Percentiles rank a stretch among this genome's conserved stretches.
Conservation (phyloP, 2,113 vertebrate genomes). For the Bujurquina vittata region DNA sequence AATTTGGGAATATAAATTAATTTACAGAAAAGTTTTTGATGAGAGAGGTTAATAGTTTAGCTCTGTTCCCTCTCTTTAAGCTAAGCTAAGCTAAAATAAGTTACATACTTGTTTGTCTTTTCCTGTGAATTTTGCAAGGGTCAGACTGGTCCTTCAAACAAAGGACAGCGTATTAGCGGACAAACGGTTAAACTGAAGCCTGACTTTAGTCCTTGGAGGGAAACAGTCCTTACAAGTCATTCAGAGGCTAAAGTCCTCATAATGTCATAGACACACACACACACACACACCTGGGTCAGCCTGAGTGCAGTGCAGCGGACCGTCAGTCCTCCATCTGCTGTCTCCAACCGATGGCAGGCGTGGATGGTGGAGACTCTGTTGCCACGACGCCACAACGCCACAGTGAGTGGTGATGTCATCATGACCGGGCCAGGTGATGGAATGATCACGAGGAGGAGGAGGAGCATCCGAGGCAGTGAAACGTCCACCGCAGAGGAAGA, state of each 20-base stretch:
- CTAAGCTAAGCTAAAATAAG: neutral
- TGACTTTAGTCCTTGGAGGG: neutral
- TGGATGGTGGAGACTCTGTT: neutral
- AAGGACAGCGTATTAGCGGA: neutral
- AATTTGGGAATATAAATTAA: too few relatives aligned
- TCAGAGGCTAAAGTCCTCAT: neutral
- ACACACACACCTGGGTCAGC: conserved; percentile 23
- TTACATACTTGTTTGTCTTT: neutral
- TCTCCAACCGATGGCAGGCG: neutral
- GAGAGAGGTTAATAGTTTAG: too few relatives aligned
- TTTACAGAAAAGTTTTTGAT: too few relatives aligned
- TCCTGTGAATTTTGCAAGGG: neutral
- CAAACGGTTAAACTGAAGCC: too few relatives aligned
- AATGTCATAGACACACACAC: neutral
- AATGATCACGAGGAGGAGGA: neutral
- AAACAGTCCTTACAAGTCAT: neutral
- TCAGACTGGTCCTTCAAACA: neutral
- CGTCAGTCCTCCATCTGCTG: neutral
- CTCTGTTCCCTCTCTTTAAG: too few relatives aligned
- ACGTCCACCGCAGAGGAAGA: neutral
- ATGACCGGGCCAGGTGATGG: neutral
- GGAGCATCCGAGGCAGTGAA: neutral
- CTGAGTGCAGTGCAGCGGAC: conserved; percentile 10
- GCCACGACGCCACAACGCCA: neutral
- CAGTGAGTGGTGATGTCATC: neutral